Evolutionary conservation across 2,888 invertebrate genomes (phyloP), one percentile per base, ranked within the genome.

Genomic region (Uloborus plumipes): DNA sequence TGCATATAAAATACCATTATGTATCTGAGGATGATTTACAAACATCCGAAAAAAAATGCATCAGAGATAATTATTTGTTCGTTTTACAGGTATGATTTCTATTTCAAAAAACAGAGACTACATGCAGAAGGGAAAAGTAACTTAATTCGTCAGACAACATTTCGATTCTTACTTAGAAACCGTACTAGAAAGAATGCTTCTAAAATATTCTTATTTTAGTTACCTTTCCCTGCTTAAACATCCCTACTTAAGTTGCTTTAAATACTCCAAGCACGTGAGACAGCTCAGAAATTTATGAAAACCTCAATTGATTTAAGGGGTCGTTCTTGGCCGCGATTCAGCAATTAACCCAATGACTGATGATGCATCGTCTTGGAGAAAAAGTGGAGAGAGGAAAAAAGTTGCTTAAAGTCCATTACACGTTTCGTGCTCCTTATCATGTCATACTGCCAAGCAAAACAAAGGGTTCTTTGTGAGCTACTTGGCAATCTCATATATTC

Each of bases 291-390:
- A 76, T 76, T 76, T 76, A 76, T 76, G 62, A 62, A 76, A 62
- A 62, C 20, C 66, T 31, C 76, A 69, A 69, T 69, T 69, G 76
- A 69, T 76, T 76, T 76, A 76, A 58, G 47, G 69, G 61, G 51
- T 62, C 69, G 51, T 61, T 76, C 76, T 76, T 76, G 76, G 76
- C 76, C 69, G 67, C 51, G 51, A 62, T 31, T 26, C 69, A 76
- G 76, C 76, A 76, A 76, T 76, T 76, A 76, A 76, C 51, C 76
- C 76, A 76, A 76, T 76, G 76, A 76, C 61, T 76, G 76, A 76
- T 76, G 67, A 61, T 58, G 22, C 39, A 39, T 18, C 50, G 39
- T 47, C 69, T 69, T 76, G 53, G 50, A 31, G 47, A 39, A 62
- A 53, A 62, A 76, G 58, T 50, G 26, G 26, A 62, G 61, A 62